Base-by-base conservation (phyloP, 2,888 invertebrate genomes). In the Herminia tarsipennalis region DNA sequence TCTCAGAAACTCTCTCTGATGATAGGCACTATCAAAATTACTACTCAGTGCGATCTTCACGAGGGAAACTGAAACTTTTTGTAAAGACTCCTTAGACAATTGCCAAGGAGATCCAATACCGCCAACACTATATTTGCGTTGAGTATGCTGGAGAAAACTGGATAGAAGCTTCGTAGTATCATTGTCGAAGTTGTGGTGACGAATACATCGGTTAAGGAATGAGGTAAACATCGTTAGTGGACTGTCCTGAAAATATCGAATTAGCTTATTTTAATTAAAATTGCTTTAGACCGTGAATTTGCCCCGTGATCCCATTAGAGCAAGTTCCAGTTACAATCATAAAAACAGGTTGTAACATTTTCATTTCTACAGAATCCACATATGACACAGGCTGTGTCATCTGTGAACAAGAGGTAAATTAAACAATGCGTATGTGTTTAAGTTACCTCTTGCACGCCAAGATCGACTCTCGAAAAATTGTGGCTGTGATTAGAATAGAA, bases 1-100 rank as follows among this genome's bases (percentile, higher is more conserved):
- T 34, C 92, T 87, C 1, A 96, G 78, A 54, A 95, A 93, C 60
- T 93, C 92, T 20, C 93, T 92, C 75, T 95, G 94, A 64, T 94
- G 93, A 58, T 92, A 91, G 0, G 93, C 88, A 37, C 95, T 95
- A 24, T 91, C 88, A 56, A 95, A 94, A 57, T 93, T 93, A 47
- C 92, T 81, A 39, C 92, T 92, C 0, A 96, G 74, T 1, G 94
- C 92, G 1, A 92, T 85, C 45, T 94, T 90, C n/a, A 95, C 83
- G 16, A 96, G 79, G 5, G 92, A 88, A 12, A 94, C 88, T 0
- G 94, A 88, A 0, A 93, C 89, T 40, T 72, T 86, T 58, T 94
- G 93, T 33, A 95, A 92, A 1, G 87, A 77, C 44, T 92, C 92
- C 64, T 93, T 94, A 2, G 88, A 85, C 41, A 90, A 54, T 29